Percentiles rank a stretch among this genome's conserved stretches.
Conservation (phyloP, 2,888 invertebrate genomes). For the Campopleginae sp. region DNA sequence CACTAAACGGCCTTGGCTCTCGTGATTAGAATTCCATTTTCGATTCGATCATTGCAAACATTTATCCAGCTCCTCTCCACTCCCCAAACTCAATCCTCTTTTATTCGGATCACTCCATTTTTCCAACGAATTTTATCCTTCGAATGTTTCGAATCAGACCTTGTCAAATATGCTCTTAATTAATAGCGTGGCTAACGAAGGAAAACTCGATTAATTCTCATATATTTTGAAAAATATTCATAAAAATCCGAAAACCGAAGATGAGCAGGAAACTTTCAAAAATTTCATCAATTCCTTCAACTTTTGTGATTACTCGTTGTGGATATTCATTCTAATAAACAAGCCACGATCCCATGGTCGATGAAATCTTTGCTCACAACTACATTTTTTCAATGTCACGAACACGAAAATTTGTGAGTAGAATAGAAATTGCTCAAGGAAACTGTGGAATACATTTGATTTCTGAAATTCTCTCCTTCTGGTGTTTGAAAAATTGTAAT, state of each 20-base stretch:
- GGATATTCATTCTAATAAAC: not conserved
- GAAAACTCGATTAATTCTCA: conserved; percentile 29
- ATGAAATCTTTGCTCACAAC: conserved; percentile 14
- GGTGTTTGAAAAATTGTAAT: not conserved
- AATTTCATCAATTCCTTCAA: not conserved
- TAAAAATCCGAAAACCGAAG: not conserved
- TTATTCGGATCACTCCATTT: not conserved
- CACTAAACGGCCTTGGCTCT: conserved; percentile 56
- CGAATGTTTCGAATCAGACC: conserved; percentile 30
- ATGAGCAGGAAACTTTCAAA: not conserved
- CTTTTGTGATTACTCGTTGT: not conserved
- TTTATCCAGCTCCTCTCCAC: not conserved
- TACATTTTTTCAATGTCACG: conserved; percentile 20
- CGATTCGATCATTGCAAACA: conserved; percentile 10
- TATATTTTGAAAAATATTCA: conserved; percentile 5
- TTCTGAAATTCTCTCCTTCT: conserved; percentile 12
- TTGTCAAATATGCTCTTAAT: not conserved
- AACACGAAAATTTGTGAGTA: conserved; percentile 60
- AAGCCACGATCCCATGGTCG: not conserved
- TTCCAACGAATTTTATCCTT: conserved; percentile 25
- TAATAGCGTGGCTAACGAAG: not conserved
- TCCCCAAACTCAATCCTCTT: not conserved
- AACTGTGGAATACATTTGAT: conserved; percentile 48
- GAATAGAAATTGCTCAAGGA: too few species aligned
- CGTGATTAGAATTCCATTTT: conserved; percentile 47